Percentiles rank a stretch among this genome's conserved stretches.
These are phyloP conservation scores for Trachythela sp. DNA, from an alignment of 64 coral and sea anemone genomes.

Conservation along the genomic window DNA sequence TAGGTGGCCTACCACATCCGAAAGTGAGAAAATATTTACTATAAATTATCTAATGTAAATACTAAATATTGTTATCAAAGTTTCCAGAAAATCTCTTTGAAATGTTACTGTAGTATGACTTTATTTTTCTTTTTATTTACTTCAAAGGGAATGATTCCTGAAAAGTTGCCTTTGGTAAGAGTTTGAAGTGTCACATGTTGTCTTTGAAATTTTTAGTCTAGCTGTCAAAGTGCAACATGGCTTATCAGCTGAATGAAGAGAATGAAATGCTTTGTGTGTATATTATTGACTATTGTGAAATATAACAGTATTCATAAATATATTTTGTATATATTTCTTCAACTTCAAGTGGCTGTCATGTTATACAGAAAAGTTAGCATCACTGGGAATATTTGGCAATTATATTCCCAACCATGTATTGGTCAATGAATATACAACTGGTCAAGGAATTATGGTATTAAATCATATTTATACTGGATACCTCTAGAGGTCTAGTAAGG, in stretches of 20 bases:
- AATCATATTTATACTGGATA: too few species aligned
- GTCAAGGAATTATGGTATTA: constrained; percentile 94
- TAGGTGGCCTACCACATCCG: constrained; percentile 89
- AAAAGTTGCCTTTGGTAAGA: constrained; percentile 76
- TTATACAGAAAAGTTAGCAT: constrained; percentile 58
- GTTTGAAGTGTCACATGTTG: neutral
- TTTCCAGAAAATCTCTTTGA: too few species aligned
- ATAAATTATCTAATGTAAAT: neutral
- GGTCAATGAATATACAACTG: constrained; percentile 94
- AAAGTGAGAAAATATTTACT: constrained; percentile 56
- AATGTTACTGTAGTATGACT: neutral
- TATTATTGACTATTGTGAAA: too few species aligned
- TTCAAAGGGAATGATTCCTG: constrained; percentile 74
- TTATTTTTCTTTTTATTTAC: neutral
- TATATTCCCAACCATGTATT: constrained; percentile 86
- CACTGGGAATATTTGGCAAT: constrained; percentile 54
- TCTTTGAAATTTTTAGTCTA: neutral
- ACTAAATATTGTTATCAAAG: too few species aligned
- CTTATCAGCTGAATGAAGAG: too few species aligned
- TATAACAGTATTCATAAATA: neutral
- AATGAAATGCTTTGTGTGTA: too few species aligned
- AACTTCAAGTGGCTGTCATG: constrained; percentile 71
- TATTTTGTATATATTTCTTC: neutral
- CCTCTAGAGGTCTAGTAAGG: too few species aligned
- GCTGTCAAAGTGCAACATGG: too few species aligned